Evolutionary conservation across 2,888 invertebrate species (phyloP), one percentile per base, ranked within the genome.

Genomic region (Acanthosepion pharaonis): DNA sequence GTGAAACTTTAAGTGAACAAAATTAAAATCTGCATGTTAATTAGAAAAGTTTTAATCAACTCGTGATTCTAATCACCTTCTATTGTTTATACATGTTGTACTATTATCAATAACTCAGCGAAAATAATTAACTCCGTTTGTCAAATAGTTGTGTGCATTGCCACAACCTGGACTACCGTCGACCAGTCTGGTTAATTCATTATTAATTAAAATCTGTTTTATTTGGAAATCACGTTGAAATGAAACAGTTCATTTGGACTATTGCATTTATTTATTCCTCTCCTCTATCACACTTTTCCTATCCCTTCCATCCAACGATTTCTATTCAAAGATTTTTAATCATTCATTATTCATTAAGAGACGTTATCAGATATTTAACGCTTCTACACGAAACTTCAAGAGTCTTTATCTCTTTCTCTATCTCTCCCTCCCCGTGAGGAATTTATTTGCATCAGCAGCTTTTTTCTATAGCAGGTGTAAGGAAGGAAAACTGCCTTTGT

Each of bases 201-300:
- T 78, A 78, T 78, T 78, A 78, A 78, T 78, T 78, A 78, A 78
- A 78, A n/a, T 78, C 78, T n/a, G 78, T 78, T 78, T 78, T 78
- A 78, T 78, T 78, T 78, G 78, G n/a, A n/a, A 78, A 78, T 78
- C n/a, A 78, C n/a, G 15, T 78, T 9, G 78, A 78, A 78, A n/a
- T 78, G 78, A n/a, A n/a, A 78, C 78, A 33, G n/a, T 78, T 78
- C 78, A 15, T 15, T 78, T n/a, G n/a, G 11, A 78, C n/a, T n/a
- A 78, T 78, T 78, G n/a, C n/a, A 78, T 20, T 78, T 33, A 78
- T 78, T 78, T n/a, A 15, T 78, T n/a, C 4, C n/a, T n/a, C n/a
- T n/a, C n/a, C 20, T n/a, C 4, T 78, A 11, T 78, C n/a, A 78
- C 9, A n/a, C 11, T n/a, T 78, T 78, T n/a, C 18, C 11, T n/a